Percentiles rank a stretch among this genome's conserved stretches.
phyloP scores from a whole-genome alignment of 2,888 invertebrate genomes.

The Theodoxus fluviatilis region DNA sequence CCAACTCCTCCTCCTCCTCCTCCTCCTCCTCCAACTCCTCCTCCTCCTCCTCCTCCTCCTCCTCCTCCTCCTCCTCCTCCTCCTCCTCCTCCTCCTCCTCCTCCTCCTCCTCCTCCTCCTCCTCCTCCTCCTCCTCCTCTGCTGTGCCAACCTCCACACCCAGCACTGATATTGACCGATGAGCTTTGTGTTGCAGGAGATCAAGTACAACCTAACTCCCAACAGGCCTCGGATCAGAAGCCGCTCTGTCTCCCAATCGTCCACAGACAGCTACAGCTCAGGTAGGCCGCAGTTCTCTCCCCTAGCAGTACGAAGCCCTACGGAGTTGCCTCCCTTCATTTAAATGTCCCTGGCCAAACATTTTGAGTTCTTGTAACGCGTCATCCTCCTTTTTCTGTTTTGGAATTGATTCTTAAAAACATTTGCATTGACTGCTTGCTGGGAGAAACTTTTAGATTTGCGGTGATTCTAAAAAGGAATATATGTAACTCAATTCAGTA shows the following conservation, averaged over 20 bases:
- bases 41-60: neutral
- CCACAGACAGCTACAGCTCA: constrained; percentile 94
- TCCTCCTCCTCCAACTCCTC: neutral
- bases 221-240: constrained; percentile 81
- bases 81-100: neutral
- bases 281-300: constrained; percentile 72
- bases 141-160: neutral
- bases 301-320: too few species aligned
- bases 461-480: too few species aligned
- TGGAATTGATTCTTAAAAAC: too few species aligned
- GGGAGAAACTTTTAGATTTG: too few species aligned
- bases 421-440: too few species aligned
- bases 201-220: constrained; percentile 60
- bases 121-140: neutral
- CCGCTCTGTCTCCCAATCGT: constrained; percentile 89
- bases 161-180: neutral
- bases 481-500: too few species aligned
- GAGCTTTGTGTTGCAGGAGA: constrained; percentile 53
- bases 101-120: neutral
- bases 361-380: neutral
- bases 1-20: neutral
- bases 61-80: neutral
- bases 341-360: neutral
- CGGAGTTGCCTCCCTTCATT: neutral
- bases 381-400: neutral